These are phyloP conservation scores for Taeniopygia guttata DNA, from an alignment of 2,797 vertebrate genomes.

Conservation along the genomic window DNA sequence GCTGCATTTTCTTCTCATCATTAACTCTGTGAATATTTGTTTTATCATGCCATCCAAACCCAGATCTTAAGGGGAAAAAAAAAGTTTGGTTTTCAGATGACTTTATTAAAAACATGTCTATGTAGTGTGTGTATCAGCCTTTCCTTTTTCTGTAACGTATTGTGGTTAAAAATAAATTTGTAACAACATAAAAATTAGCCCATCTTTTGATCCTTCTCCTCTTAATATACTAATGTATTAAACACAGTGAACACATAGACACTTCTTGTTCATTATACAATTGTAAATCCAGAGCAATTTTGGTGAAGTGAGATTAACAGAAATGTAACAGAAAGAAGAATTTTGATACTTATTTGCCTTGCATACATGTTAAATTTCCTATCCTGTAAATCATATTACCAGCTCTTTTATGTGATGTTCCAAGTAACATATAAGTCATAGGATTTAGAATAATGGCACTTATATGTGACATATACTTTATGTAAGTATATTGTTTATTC, in stretches of 20 bases:
- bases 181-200: not conserved
- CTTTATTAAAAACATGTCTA: not conserved
- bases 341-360: conserved; percentile 47
- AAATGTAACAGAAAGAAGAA: conserved; percentile 14
- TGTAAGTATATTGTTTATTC: conserved; percentile 72
- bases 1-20: conserved; percentile 30
- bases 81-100: not conserved
- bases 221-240: not conserved
- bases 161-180: not conserved
- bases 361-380: conserved; percentile 35
- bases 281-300: conserved; percentile 6
- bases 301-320: conserved; percentile 15
- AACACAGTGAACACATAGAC: not conserved
- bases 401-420: conserved; percentile 46
- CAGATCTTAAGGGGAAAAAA: not conserved
- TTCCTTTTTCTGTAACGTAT: not conserved
- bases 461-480: conserved; percentile 70
- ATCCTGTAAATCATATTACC: conserved; percentile 57
- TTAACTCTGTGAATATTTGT: conserved; percentile 50
- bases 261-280: not conserved
- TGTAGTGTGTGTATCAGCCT: accelerated
- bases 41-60: conserved; percentile 5
- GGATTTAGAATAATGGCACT: conserved; percentile 69
- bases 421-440: conserved; percentile 40
- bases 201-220: not conserved